A percentile compares a stretch with the other conserved stretches of the same genome.
Evolutionary conservation across 2,888 invertebrate species (phyloP).

Genomic region (Fissipunctia ypsillon): DNA sequence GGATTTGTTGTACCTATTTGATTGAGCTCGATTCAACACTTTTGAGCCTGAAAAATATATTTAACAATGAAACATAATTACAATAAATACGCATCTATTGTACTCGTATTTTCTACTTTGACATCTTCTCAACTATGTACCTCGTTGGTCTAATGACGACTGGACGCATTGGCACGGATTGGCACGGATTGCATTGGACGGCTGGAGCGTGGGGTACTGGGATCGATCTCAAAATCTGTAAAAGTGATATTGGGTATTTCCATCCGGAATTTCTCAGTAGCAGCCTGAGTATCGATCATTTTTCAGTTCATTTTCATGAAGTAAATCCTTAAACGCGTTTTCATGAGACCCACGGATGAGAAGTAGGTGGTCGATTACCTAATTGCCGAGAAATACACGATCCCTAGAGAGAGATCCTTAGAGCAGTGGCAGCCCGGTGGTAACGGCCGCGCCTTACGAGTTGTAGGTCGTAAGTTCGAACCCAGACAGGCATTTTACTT

Average conservation of each 20-base stretch:
- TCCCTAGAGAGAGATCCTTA: too few relatives aligned
- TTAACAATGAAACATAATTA: constrained; percentile 5
- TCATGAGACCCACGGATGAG: background rate
- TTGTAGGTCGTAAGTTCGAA: too few relatives aligned
- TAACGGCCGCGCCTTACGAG: too few relatives aligned
- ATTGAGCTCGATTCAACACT: background rate
- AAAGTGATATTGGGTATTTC: background rate
- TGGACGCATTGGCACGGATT: too few relatives aligned
- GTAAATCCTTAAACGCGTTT: background rate
- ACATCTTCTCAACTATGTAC: background rate
- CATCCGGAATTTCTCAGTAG: background rate
- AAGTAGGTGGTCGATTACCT: background rate
- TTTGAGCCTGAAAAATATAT: constrained; percentile 2
- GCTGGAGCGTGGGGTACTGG: background rate
- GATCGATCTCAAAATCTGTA: background rate
- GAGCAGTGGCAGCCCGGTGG: too few relatives aligned
- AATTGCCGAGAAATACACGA: background rate
- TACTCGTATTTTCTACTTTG: background rate
- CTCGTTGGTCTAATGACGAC: background rate
- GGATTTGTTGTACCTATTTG: background rate
- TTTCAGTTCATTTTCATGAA: background rate
- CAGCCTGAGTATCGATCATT: background rate
- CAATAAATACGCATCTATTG: background rate
- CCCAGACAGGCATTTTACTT: too few relatives aligned
- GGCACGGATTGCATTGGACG: too few relatives aligned